These are phyloP conservation scores for Triops longicaudatus DNA, from an alignment of 1,140 invertebrate genomes.

Conservation along the genomic window DNA sequence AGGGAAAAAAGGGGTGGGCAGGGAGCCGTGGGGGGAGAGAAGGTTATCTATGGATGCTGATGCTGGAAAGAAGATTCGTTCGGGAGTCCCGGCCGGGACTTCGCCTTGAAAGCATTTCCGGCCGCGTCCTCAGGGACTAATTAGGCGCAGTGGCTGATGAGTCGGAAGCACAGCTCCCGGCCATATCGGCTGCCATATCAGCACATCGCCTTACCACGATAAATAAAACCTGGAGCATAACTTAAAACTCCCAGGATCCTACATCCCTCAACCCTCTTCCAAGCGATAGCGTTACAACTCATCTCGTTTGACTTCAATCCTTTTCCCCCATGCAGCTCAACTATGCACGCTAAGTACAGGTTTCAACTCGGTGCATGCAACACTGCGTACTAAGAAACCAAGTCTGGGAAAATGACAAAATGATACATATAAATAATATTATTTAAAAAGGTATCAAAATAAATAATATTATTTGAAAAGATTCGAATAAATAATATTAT, in stretches of 20 bases:
- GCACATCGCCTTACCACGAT: constrained; percentile 14
- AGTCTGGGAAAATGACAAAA: background rate
- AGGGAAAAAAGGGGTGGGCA: background rate
- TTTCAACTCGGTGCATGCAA: background rate
- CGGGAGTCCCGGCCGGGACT: constrained; percentile 8
- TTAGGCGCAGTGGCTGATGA: constrained; percentile 14
- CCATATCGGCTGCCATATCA: constrained; percentile 6
- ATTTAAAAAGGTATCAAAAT: too few species aligned
- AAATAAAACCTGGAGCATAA: constrained; percentile 7
- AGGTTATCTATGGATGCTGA: constrained; percentile 11
- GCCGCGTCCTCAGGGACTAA: constrained; percentile 9
- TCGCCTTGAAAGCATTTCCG: constrained; percentile 14
- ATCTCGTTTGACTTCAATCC: background rate
- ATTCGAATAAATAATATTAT: too few species aligned
- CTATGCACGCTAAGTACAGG: background rate
- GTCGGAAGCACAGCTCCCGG: constrained; percentile 9
- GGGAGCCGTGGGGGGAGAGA: background rate
- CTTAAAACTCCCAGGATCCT: background rate
- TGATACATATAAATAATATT: too few species aligned
- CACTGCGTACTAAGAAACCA: background rate
- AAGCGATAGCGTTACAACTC: background rate
- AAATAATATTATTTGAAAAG: too few species aligned
- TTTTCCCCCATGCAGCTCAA: background rate
- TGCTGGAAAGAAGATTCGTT: constrained; percentile 12
- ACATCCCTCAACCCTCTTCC: background rate